Base-by-base conservation (phyloP, 2,113 vertebrate genomes). In the Macaca mulatta region DNA sequence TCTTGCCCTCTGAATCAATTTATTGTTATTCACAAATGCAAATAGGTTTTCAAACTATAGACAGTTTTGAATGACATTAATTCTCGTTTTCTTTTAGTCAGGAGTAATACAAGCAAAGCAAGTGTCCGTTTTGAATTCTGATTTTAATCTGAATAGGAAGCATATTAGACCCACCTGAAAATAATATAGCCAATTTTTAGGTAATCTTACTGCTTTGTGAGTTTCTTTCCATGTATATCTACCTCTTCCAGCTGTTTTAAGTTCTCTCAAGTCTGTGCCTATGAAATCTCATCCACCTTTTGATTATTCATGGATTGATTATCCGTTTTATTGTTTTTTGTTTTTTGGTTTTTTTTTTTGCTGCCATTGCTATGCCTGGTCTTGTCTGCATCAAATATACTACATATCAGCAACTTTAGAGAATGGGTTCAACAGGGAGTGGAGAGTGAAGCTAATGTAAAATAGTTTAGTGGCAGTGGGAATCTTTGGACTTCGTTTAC, bases 211-310 rank as follows among this genome's bases (percentile, higher is more conserved):
- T 92, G n/a, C 48, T 92, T 77, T 59, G 40, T 77, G 27, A 22
- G 3, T 67, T 32, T 64, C 59, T 59, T 30, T 6, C 2, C 5
- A 59, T 55, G 77, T 27, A 82, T 81, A 95, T 96, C 95, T 97
- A 97, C 98, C 96, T 97, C 97, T 95, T 81, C 52, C 67, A 91
- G 74, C 50, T 82, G 38, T 94, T 96, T 95, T 94, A 74, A 88
- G 75, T 98, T 98, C 43, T 94, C 59, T 93, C 45, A 80, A 93
- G 87, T 90, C 57, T 95, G 79, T 98, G 93, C 93, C 93, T 92
- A 11, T 96, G 92, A 93, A 95, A 64, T 97, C 30, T 84, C 77
- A 91, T 57, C 12, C 40, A 77, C 20, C 32, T 88, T 96, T 84
- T 89, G 70, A 96, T 92, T 70, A 14, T 83, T 92, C 77, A 27